phyloP scores from a whole-genome alignment of 2,888 invertebrate species.

The Rhamphomyia laevipes region DNA sequence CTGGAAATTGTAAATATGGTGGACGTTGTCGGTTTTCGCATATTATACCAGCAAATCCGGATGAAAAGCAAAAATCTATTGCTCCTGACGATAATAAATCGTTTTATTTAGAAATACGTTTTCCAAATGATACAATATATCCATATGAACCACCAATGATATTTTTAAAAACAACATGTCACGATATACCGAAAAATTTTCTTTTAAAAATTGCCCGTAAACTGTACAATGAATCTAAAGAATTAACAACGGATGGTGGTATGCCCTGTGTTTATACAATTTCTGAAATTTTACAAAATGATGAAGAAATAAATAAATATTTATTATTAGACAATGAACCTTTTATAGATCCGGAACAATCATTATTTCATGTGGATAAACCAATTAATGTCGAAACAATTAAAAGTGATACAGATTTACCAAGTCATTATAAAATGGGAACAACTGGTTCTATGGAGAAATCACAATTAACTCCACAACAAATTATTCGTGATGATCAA shows the following conservation, averaged over 20 bases:
- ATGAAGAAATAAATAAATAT: conserved; percentile 50
- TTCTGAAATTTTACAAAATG: conserved; percentile 56
- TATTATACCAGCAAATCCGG: conserved; percentile 32
- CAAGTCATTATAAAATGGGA: conserved; percentile 55
- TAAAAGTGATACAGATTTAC: conserved; percentile 29
- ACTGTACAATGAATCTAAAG: conserved; percentile 55
- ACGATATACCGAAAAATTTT: conserved; percentile 50
- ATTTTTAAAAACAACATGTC: conserved; percentile 51
- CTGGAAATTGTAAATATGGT: conserved; percentile 59
- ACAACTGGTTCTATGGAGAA: conserved; percentile 44
- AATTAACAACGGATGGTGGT: conserved; percentile 51
- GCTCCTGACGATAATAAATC: conserved; percentile 36
- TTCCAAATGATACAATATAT: conserved; percentile 56
- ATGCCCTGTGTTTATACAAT: conserved; percentile 61
- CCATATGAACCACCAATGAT: conserved; percentile 63
- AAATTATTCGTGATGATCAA: conserved; percentile 48
- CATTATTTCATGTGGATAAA: conserved; percentile 49
- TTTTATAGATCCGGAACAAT: conserved; percentile 43
- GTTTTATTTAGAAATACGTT: conserved; percentile 63
- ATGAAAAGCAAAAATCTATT: conserved; percentile 22
- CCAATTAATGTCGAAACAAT: conserved; percentile 23
- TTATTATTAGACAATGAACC: conserved; percentile 44
- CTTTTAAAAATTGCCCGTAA: conserved; percentile 53
- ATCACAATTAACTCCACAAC: conserved; percentile 40
- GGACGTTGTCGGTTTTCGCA: conserved; percentile 64